These are phyloP conservation scores for Sceliomorpha sp. DNA, from an alignment of 2,888 invertebrate genomes.

Conservation along the genomic window DNA sequence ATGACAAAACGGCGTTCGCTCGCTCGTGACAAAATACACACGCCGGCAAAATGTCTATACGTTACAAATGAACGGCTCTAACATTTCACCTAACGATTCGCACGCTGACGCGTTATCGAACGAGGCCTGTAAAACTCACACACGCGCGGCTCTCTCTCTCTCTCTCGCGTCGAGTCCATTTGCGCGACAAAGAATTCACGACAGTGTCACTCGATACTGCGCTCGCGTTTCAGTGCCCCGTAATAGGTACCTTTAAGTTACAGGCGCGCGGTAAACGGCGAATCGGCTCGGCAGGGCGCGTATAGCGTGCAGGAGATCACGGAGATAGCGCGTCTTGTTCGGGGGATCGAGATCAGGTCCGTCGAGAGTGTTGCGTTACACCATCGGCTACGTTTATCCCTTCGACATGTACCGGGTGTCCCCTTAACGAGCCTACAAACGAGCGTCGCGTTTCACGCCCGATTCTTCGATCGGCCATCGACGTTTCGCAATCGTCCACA, in stretches of 20 bases:
- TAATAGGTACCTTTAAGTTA: conserved; percentile 42
- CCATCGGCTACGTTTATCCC: conserved; percentile 73
- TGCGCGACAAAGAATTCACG: conserved; percentile 51
- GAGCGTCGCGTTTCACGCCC: conserved; percentile 69
- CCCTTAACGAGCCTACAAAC: conserved; percentile 74
- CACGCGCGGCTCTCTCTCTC: too few relatives aligned
- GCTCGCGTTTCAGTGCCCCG: conserved; percentile 31
- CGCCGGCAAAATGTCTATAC: too few relatives aligned
- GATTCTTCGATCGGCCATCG: conserved; percentile 4
- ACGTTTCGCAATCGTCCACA: too few relatives aligned
- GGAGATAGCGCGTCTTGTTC: conserved; percentile 74
- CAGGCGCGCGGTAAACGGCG: conserved; percentile 41
- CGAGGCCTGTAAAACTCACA: not conserved
- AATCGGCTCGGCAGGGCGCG: conserved; percentile 27
- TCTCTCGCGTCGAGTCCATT: conserved; percentile 10
- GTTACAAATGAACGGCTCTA: not conserved
- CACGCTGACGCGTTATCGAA: not conserved
- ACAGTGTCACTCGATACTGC: conserved; percentile 32
- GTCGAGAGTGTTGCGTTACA: conserved; percentile 74
- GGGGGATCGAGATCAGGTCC: conserved; percentile 73
- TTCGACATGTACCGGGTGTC: conserved; percentile 75
- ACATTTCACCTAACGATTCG: not conserved
- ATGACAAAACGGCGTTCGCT: too few relatives aligned
- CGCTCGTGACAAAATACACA: not conserved
- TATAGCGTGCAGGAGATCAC: conserved; percentile 54